Base-by-base conservation (phyloP, 2,888 invertebrate species). In the Onthophagus sagittarius region DNA sequence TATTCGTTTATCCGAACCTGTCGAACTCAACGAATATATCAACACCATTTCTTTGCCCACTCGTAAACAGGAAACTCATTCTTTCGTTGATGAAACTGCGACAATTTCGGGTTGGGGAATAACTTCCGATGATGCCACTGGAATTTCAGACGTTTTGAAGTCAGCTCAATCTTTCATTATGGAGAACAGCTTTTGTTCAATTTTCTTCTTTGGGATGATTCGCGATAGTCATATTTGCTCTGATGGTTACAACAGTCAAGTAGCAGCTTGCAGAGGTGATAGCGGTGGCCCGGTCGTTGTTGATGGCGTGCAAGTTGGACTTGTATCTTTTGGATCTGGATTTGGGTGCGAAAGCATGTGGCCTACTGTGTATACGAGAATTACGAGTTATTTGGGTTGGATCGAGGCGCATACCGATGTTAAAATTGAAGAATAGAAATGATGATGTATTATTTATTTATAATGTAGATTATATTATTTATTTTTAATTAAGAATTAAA, bases 21-120 rank as follows among this genome's bases (percentile, higher is more conserved):
- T 87, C 23, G 77, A 77, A 14, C 11, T 72, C 73, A 62, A 69
- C 77, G 77, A 76, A 23, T 72, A 74, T 14, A 74, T 79, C 65
- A 75, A 77, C 69, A 13, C 72, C 6, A 72, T 79, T 11, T 71
- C 62, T 14, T 72, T 79, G 33, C 76, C 77, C 15, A 63, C 11
- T 2, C 63, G 72, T 13, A 15, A 71, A 13, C 65, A 75, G 5
- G 83, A 81, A 70, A 81, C 81, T 32, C 74, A 78, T 23, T 82
- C 81, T 31, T 86, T 86, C 70, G 82, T 82, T 67, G 83, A 83
- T 71, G 82, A 83, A 72, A 76, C 82, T 15, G 85, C 83, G 14
- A 81, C 84, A 5, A 86, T 86, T 69, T 86, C 85, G 15, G 88
- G 88, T 9, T 88, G 88, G 88, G 88, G 88, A 5, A 85, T 83